A percentile compares a stretch with the other conserved stretches of the same genome.
Conservation (phyloP, 2,888 invertebrate species). For the Mamestra brassicae region DNA sequence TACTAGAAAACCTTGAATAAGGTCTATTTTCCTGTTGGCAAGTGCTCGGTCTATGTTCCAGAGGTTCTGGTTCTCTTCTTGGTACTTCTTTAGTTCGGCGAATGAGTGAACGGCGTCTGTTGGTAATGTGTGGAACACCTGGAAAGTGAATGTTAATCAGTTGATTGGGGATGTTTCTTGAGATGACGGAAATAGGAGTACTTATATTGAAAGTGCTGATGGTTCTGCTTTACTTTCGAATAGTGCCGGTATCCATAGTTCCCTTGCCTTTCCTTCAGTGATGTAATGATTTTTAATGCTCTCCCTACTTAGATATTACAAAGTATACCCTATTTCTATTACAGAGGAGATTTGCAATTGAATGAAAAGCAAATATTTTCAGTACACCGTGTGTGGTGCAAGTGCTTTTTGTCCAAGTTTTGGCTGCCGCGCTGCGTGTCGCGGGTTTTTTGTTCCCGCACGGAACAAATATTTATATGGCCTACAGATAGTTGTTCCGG, state of each 20-base stretch:
- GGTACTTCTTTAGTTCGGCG: slow-evolving; percentile 94
- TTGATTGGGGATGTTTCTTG: neutral
- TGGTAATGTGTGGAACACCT: slow-evolving; percentile 97
- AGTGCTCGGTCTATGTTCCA: slow-evolving; percentile 93
- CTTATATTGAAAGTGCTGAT: neutral
- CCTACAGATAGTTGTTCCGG: too few species aligned
- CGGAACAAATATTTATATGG: too few species aligned
- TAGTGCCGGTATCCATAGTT: neutral
- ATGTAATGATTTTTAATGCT: too few species aligned
- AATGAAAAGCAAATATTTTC: too few species aligned
- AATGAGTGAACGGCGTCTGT: slow-evolving; percentile 95
- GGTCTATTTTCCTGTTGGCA: slow-evolving; percentile 93
- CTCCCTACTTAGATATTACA: too few species aligned
- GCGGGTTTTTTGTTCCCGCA: too few species aligned
- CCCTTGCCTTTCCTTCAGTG: too few species aligned
- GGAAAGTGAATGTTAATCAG: slow-evolving; percentile 57
- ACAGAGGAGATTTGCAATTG: too few species aligned
- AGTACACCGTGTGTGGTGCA: too few species aligned
- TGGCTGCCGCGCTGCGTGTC: too few species aligned
- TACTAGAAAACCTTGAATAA: slow-evolving; percentile 96
- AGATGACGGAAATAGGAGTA: neutral
- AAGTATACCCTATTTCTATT: too few species aligned
- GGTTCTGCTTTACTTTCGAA: neutral
- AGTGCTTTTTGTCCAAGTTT: too few species aligned
- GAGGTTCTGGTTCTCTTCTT: slow-evolving; percentile 93